These are phyloP conservation scores for Oscheius myriophilus DNA, from an alignment of 2,888 invertebrate genomes.

Conservation along the genomic window DNA sequence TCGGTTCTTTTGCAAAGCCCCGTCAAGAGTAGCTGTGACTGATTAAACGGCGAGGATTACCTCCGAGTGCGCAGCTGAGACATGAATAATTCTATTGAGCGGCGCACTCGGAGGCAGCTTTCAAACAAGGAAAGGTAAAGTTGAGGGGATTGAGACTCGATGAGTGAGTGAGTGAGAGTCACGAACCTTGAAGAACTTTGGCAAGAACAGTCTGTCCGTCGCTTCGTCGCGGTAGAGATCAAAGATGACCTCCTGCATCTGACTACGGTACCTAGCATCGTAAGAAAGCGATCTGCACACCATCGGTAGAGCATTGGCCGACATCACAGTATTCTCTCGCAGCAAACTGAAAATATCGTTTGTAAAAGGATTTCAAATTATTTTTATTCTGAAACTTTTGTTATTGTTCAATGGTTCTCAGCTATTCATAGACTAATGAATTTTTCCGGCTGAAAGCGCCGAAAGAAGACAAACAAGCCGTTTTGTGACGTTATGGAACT, in stretches of 20 bases:
- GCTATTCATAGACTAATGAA: background rate
- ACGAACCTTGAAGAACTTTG: slow-evolving; percentile 56
- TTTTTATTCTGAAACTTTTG: background rate
- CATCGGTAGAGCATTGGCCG: background rate
- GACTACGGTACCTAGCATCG: slow-evolving; percentile 29
- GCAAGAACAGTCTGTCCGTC: slow-evolving; percentile 54
- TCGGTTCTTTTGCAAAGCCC: background rate
- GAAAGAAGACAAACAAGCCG: background rate
- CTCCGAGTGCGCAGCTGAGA: background rate
- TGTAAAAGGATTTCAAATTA: background rate
- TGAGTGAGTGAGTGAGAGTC: no score
- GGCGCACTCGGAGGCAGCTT: background rate
- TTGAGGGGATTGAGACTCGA: no score
- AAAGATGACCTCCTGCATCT: slow-evolving; percentile 52
- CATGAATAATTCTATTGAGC: no score
- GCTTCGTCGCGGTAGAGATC: slow-evolving; percentile 59
- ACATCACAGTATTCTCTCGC: slow-evolving; percentile 30
- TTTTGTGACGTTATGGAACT: background rate
- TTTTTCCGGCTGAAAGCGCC: background rate
- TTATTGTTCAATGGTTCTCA: background rate
- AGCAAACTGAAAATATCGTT: slow-evolving; percentile 23
- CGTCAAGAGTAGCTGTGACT: background rate
- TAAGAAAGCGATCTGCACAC: slow-evolving; percentile 28
- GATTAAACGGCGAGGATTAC: slow-evolving; percentile 6
- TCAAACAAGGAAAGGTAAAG: background rate